phyloP scores from a whole-genome alignment of 2,888 invertebrate species.

The Cyclophora punctaria region DNA sequence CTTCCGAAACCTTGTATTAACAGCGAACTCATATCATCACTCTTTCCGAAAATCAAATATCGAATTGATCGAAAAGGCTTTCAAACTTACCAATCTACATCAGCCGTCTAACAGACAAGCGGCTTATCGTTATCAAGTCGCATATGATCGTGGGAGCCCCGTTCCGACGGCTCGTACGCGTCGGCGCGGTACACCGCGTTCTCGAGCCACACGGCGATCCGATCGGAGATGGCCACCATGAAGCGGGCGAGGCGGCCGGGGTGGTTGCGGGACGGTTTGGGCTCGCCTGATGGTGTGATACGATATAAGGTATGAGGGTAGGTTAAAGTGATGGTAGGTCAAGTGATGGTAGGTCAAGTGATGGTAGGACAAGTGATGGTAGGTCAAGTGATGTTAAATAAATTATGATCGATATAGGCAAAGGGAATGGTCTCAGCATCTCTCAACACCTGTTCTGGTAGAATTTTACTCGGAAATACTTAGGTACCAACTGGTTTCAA shows the following conservation, averaged over 20 bases:
- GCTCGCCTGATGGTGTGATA: slow-evolving; percentile 40
- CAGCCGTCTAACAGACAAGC: slow-evolving; percentile 20
- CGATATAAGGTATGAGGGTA: neutral
- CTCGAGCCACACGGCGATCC: slow-evolving; percentile 70
- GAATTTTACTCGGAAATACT: neutral
- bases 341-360: too few species aligned
- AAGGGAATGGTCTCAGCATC: too few species aligned
- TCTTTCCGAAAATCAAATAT: too few species aligned
- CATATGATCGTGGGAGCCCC: slow-evolving; percentile 44
- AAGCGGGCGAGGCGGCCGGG: slow-evolving; percentile 62
- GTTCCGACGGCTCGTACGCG: slow-evolving; percentile 42
- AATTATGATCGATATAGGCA: too few species aligned
- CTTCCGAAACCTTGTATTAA: too few species aligned
- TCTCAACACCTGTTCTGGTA: too few species aligned
- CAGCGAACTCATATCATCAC: too few species aligned
- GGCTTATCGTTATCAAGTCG: slow-evolving; percentile 53
- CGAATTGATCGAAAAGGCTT: too few species aligned
- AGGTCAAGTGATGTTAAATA: too few species aligned
- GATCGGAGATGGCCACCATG: slow-evolving; percentile 71
- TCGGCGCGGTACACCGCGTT: slow-evolving; percentile 65
- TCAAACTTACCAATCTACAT: too few species aligned
- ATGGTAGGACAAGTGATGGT: too few species aligned
- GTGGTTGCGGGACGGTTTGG: slow-evolving; percentile 60
- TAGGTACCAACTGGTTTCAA: neutral
- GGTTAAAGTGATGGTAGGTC: too few species aligned